Percentiles rank a stretch among this genome's conserved stretches.
These are phyloP conservation scores for Endomychus coccineus DNA, from an alignment of 2,888 invertebrate species.

Conservation along the genomic window DNA sequence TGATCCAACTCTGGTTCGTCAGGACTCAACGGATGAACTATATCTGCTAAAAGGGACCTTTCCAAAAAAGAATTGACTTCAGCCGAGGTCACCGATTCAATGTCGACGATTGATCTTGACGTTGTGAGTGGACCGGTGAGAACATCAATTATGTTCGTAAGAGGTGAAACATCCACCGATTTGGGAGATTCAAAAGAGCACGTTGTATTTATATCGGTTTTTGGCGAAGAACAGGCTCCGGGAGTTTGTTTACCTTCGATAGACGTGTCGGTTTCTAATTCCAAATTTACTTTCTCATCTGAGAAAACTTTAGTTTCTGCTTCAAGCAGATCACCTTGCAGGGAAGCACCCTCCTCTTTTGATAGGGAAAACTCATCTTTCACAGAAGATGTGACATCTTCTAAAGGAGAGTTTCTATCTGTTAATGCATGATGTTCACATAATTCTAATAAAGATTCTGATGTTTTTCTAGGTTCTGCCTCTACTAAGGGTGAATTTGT, in stretches of 20 bases:
- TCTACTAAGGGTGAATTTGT: too few relatives aligned
- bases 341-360: constrained; percentile 9
- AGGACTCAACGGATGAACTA: constrained; percentile 29
- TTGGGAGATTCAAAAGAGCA: too few relatives aligned
- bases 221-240: constrained; percentile 14
- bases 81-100: constrained; percentile 25
- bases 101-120: constrained; percentile 17
- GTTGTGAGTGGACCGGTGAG: not conserved
- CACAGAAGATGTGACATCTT: constrained; percentile 39
- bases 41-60: constrained; percentile 27
- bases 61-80: constrained; percentile 31
- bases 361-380: constrained; percentile 32
- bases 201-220: not conserved
- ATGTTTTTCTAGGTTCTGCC: too few relatives aligned
- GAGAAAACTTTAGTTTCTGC: constrained; percentile 1
- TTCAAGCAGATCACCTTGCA: not conserved
- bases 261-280: constrained; percentile 7
- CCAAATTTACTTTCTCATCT: not conserved
- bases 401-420: constrained; percentile 18
- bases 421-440: too few relatives aligned
- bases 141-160: not conserved
- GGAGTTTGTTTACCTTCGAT: constrained; percentile 19
- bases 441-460: too few relatives aligned
- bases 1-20: constrained; percentile 19
- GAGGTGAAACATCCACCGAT: not conserved